Conservation (phyloP, 2,797 vertebrate genomes). For the Hydrolagus colliei region DNA sequence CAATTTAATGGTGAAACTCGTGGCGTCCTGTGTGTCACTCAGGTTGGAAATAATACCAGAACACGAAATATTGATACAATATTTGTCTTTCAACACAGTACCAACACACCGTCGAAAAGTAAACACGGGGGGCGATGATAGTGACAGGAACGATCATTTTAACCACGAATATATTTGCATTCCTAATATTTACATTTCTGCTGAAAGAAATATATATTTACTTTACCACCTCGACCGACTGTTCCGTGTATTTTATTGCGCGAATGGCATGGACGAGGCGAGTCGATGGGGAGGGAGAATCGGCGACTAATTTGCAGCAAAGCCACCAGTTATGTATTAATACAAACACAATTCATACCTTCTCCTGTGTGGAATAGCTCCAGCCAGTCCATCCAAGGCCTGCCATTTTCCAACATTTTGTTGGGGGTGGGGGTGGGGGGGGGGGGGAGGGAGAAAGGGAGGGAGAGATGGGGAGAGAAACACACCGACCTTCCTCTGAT, state of each 20-base stretch:
- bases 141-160: background rate
- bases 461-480: background rate
- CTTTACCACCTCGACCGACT: background rate
- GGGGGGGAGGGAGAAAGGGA: too few species aligned
- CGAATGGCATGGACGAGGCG: background rate
- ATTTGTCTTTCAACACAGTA: background rate
- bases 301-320: background rate
- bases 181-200: conserved; percentile 19
- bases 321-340: background rate
- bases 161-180: conserved; percentile 13
- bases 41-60: background rate
- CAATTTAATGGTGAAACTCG: too few species aligned
- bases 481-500: conserved; percentile 16
- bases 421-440: too few species aligned
- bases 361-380: conserved; percentile 30
- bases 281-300: background rate
- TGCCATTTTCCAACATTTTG: conserved; percentile 21
- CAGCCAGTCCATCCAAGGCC: conserved; percentile 18
- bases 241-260: background rate
- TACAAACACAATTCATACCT: conserved; percentile 38
- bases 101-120: background rate
- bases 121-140: background rate
- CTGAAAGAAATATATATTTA: background rate
- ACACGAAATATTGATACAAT: conserved; percentile 1
- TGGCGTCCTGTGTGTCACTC: background rate